Evolutionary conservation across 2,113 vertebrate genomes (phyloP).

Genomic region (Sarotherodon lohbergeri): DNA sequence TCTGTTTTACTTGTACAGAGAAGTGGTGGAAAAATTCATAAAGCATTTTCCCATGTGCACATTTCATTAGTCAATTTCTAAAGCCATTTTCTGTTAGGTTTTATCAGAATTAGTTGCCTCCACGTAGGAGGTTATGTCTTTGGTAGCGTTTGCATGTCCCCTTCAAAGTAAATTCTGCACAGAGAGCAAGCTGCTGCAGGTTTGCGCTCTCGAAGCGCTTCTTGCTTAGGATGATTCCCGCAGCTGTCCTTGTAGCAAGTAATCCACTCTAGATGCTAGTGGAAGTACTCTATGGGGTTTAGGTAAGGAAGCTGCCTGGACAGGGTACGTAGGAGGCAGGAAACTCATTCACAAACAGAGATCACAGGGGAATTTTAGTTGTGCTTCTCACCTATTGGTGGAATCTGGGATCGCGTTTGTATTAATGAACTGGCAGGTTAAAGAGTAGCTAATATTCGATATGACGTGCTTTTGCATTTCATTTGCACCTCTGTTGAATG

Average conservation of each 20-base stretch:
- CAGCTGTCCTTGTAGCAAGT: neutral
- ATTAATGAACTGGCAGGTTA: neutral
- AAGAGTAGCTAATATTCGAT: neutral
- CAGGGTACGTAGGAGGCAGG: neutral
- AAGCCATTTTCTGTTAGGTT: neutral
- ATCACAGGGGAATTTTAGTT: neutral
- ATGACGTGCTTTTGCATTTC: neutral
- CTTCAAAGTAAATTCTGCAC: neutral
- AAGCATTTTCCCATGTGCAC: neutral
- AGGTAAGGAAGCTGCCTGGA: neutral
- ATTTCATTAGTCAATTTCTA: neutral
- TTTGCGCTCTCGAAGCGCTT: neutral
- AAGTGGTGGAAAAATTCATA: neutral
- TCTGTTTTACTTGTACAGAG: neutral
- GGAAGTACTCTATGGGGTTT: neutral
- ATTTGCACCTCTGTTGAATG: neutral
- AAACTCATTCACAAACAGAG: neutral
- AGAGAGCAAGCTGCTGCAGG: neutral
- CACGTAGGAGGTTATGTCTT: neutral
- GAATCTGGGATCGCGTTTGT: neutral
- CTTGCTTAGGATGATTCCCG: neutral
- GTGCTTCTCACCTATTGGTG: neutral
- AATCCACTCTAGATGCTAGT: neutral
- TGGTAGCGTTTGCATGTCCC: neutral
- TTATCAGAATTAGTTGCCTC: neutral